Evolutionary conservation across 2,888 invertebrate genomes (phyloP).

Genomic region (Micropterix aruncella): DNA sequence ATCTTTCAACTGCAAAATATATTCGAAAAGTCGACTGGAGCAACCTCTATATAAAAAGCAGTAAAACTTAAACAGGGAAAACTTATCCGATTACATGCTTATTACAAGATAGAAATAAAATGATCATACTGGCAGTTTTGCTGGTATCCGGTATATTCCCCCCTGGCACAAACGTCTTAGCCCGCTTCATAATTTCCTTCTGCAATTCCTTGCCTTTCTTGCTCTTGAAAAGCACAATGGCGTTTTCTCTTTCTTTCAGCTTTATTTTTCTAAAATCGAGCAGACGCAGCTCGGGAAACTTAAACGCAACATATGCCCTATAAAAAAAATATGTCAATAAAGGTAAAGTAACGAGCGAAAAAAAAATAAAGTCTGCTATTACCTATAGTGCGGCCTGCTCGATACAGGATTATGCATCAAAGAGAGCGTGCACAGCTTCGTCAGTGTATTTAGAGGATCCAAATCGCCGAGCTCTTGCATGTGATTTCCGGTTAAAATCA

Average conservation of each 20-base stretch:
- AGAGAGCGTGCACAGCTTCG: slow-evolving; percentile 69
- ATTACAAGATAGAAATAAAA: slow-evolving; percentile 3
- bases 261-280: slow-evolving; percentile 95
- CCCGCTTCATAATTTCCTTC: slow-evolving; percentile 74
- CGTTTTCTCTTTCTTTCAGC: slow-evolving; percentile 79
- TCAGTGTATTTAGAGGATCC: slow-evolving; percentile 67
- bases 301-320: slow-evolving; percentile 55
- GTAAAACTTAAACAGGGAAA: no score
- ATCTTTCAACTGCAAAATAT: no score
- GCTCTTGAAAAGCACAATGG: slow-evolving; percentile 78
- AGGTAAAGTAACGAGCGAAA: slow-evolving; percentile 1
- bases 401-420: slow-evolving; percentile 93
- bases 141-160: slow-evolving; percentile 43
- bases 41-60: no score
- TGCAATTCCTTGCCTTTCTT: slow-evolving; percentile 87
- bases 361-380: slow-evolving; percentile 12
- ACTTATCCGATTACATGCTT: no score
- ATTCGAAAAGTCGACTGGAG: no score
- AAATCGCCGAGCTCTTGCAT: slow-evolving; percentile 90
- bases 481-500: slow-evolving; percentile 92
- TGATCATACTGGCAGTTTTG: slow-evolving; percentile 45
- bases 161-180: slow-evolving; percentile 75
- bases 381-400: slow-evolving; percentile 83
- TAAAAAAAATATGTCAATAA: slow-evolving; percentile 20
- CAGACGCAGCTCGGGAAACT: slow-evolving; percentile 75